phyloP scores from a whole-genome alignment of 2,888 invertebrate species.

The Carpatolechia fugitivella region DNA sequence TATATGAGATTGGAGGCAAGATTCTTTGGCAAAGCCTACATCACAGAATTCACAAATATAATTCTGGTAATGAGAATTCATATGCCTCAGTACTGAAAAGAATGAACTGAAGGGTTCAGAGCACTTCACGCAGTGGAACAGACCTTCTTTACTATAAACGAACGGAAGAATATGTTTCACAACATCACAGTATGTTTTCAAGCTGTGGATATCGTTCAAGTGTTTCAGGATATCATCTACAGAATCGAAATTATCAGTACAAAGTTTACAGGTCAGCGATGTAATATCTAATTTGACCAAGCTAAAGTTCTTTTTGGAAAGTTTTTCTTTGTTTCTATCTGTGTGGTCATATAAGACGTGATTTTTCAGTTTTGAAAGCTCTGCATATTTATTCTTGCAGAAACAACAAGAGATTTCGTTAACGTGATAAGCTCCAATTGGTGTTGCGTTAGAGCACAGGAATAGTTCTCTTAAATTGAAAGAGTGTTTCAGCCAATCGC shows the following conservation, averaged over 20 bases:
- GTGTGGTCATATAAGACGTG: background rate
- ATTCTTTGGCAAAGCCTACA: slow-evolving; percentile 20
- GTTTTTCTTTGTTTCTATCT: background rate
- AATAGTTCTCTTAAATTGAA: background rate
- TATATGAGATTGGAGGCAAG: background rate
- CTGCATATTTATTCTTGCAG: background rate
- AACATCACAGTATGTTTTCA: background rate
- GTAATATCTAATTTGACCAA: background rate
- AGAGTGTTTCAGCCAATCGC: background rate
- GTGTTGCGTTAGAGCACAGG: background rate
- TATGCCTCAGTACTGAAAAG: background rate
- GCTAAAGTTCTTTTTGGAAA: background rate
- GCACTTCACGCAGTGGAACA: background rate
- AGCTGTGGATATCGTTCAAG: background rate
- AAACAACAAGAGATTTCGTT: background rate
- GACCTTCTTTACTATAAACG: background rate
- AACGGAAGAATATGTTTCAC: background rate
- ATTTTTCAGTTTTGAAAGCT: background rate
- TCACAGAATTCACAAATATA: slow-evolving; percentile 43
- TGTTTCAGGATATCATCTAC: background rate
- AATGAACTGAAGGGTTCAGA: background rate
- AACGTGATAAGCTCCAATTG: background rate
- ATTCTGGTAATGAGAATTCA: slow-evolving; percentile 39
- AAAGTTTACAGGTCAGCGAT: background rate
- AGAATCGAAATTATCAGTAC: background rate